These are phyloP conservation scores for Podarcis muralis DNA, from an alignment of 2,113 vertebrate species.

Conservation along the genomic window DNA sequence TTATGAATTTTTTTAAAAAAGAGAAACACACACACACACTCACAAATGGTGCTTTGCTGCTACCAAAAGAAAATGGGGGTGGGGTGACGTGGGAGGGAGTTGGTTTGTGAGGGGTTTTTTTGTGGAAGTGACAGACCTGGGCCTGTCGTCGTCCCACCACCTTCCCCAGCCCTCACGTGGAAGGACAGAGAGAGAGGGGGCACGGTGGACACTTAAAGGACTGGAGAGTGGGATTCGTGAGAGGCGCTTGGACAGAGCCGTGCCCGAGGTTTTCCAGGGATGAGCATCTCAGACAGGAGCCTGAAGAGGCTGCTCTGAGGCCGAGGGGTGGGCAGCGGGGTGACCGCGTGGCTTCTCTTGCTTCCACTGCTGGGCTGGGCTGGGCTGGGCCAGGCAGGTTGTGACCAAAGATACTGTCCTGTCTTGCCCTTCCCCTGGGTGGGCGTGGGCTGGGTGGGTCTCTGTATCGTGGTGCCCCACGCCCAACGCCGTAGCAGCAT, in stretches of 20 bases:
- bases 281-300: too few species aligned
- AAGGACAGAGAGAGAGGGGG: not conserved
- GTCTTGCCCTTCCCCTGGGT: too few species aligned
- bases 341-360: not conserved
- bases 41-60: constrained; percentile 87
- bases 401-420: not conserved
- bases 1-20: constrained; percentile 63
- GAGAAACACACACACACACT: constrained; percentile 53
- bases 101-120: not conserved
- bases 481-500: not conserved
- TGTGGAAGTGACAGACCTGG: not conserved
- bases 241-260: not conserved
- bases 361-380: not conserved
- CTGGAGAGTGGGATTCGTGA: not conserved
- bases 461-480: not conserved
- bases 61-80: constrained; percentile 72
- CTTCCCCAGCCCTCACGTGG: not conserved
- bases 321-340: too few species aligned
- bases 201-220: not conserved
- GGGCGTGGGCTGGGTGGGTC: not conserved
- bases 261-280: too few species aligned
- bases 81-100: not conserved
- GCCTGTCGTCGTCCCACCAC: not conserved
- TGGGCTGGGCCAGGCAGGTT: not conserved
- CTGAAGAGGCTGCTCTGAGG: not conserved